phyloP scores from a whole-genome alignment of 2,797 vertebrate genomes.

The Pitangus sulphuratus region DNA sequence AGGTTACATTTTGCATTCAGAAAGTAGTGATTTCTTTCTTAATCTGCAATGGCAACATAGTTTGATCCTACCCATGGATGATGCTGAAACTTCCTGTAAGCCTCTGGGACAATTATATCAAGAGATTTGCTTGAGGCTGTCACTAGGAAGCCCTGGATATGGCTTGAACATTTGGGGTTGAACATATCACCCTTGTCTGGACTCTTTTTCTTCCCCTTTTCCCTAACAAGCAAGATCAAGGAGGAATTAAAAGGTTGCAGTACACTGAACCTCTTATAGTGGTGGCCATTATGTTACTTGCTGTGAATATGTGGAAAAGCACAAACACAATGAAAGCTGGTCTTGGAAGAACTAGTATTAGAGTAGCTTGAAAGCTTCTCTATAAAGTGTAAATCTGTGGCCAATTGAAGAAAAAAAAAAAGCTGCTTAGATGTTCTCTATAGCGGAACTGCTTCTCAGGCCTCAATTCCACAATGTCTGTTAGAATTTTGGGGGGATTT shows the following conservation, averaged over 20 bases:
- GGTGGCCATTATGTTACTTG: not conserved
- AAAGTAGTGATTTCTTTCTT: not conserved
- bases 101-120: not conserved
- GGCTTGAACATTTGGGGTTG: fast-evolving
- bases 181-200: not conserved
- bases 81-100: not conserved
- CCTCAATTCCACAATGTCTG: not conserved
- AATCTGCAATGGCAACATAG: not conserved
- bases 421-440: not conserved
- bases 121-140: not conserved
- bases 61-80: not conserved
- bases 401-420: not conserved
- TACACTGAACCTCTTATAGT: fast-evolving
- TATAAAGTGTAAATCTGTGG: not conserved
- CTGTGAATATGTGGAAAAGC: not conserved
- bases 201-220: not conserved
- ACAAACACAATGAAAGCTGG: not conserved
- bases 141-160: not conserved
- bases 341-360: not conserved
- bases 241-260: not conserved
- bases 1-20: not conserved
- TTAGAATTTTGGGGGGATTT: not conserved
- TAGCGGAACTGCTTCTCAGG: not conserved
- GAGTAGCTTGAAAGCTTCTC: not conserved
- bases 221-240: not conserved